These are phyloP conservation scores for Synanthedon vespiformis DNA, from an alignment of 2,888 invertebrate genomes.

Conservation along the genomic window DNA sequence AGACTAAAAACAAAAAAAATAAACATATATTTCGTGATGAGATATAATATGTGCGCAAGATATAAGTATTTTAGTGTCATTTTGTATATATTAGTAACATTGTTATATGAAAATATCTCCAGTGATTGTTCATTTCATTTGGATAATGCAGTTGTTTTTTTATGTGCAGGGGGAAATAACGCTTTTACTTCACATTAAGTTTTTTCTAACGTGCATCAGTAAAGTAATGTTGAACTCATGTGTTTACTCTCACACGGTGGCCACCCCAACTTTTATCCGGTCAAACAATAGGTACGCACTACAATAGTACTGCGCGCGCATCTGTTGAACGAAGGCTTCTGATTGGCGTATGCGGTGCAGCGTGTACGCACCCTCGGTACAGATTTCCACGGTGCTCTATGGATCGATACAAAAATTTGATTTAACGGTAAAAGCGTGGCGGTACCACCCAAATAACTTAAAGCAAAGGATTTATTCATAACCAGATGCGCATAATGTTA, in stretches of 20 bases:
- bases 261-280: conserved; percentile 40
- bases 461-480: neutral
- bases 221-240: conserved; percentile 37
- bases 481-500: too few species aligned
- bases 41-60: too few species aligned
- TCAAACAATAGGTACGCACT: conserved; percentile 39
- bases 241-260: conserved; percentile 43
- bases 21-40: too few species aligned
- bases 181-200: conserved; percentile 3
- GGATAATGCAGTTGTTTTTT: neutral
- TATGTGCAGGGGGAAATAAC: neutral
- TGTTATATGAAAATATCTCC: too few species aligned
- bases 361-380: conserved; percentile 47
- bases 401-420: conserved; percentile 53
- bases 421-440: conserved; percentile 32
- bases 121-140: too few species aligned
- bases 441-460: neutral
- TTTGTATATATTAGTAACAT: too few species aligned
- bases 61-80: too few species aligned
- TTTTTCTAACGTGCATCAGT: conserved; percentile 11
- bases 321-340: conserved; percentile 36
- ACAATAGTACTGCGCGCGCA: conserved; percentile 55
- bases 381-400: conserved; percentile 53
- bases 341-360: conserved; percentile 31
- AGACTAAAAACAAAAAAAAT: too few species aligned